phyloP scores from a whole-genome alignment of 2,113 vertebrate genomes.

The Mixornis gularis region DNA sequence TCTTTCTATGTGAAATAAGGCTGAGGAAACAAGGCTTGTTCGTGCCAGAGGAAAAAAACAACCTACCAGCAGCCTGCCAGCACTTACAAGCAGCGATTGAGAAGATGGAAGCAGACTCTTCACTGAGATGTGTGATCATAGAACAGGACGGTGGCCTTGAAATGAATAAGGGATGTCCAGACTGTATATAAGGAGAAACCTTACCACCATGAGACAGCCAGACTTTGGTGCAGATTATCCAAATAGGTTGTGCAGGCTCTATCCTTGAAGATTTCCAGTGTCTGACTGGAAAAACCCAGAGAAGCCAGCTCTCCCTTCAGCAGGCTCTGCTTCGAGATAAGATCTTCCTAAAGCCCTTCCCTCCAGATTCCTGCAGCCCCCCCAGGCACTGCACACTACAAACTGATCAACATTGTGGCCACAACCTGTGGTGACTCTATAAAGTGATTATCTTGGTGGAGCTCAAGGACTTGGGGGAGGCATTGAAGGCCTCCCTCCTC shows the following conservation, averaged over 20 bases:
- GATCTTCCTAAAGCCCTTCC: background rate
- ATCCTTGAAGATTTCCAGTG: background rate
- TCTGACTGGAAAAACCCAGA: background rate
- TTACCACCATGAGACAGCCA: background rate
- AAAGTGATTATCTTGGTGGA: background rate
- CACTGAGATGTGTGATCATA: fast-evolving
- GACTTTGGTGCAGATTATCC: background rate
- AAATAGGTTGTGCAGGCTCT: background rate
- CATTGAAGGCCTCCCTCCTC: background rate
- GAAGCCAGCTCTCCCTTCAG: background rate
- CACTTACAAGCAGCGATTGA: background rate
- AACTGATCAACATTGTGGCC: no score
- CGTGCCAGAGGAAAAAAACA: background rate
- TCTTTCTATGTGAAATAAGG: background rate
- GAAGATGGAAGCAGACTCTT: background rate
- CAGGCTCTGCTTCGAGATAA: background rate
- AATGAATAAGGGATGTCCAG: background rate
- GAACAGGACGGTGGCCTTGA: background rate
- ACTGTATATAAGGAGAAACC: background rate
- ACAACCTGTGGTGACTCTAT: background rate
- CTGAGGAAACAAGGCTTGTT: background rate
- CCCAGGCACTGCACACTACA: background rate
- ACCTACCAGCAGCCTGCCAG: background rate
- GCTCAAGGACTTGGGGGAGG: background rate
- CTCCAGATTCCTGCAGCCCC: background rate